phyloP scores from a whole-genome alignment of 1,140 invertebrate species.

The Ruditapes philippinarum region DNA sequence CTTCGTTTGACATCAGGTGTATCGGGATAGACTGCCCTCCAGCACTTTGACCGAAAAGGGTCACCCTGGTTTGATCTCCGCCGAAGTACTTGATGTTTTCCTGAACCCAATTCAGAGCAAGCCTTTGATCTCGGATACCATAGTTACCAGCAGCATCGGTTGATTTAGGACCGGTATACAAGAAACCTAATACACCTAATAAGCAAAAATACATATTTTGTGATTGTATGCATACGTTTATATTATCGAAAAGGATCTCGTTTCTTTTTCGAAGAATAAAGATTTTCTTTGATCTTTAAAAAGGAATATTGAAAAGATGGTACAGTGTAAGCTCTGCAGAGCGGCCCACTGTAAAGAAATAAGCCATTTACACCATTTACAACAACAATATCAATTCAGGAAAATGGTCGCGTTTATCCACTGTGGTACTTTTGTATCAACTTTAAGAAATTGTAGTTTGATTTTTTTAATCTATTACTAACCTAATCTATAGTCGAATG shows the following conservation, averaged over 20 bases:
- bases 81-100: conserved; percentile 96
- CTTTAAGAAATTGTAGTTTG: too few relatives aligned
- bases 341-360: too few relatives aligned
- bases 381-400: too few relatives aligned
- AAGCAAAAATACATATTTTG: background rate
- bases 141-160: conserved; percentile 97
- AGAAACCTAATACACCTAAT: conserved; percentile 64
- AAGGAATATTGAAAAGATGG: too few relatives aligned
- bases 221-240: too few relatives aligned
- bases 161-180: conserved; percentile 89
- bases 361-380: too few relatives aligned
- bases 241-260: too few relatives aligned
- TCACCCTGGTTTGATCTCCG: conserved; percentile 90
- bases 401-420: too few relatives aligned
- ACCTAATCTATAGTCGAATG: conserved; percentile 88
- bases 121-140: conserved; percentile 96
- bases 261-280: too few relatives aligned
- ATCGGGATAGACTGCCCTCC: conserved; percentile 76
- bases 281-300: too few relatives aligned
- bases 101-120: conserved; percentile 96
- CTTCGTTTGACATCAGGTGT: conserved; percentile 69
- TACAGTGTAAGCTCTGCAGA: too few relatives aligned
- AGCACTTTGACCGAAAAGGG: conserved; percentile 81
- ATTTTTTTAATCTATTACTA: conserved; percentile 13
- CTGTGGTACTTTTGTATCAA: too few relatives aligned